phyloP scores from a whole-genome alignment of 2,888 invertebrate genomes.

The Platycheirus albimanus region DNA sequence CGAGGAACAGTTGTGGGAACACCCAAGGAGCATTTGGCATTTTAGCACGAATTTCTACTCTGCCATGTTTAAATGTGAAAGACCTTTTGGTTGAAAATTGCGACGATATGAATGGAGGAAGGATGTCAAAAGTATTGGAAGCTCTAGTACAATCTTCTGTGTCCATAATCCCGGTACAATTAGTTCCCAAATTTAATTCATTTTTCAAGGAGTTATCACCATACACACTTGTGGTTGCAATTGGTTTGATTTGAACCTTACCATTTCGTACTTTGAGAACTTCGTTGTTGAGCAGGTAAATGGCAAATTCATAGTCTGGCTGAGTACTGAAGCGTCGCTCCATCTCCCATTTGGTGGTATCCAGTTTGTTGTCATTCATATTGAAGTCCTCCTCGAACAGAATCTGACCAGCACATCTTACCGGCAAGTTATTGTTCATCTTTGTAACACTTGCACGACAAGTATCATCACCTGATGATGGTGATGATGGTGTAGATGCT shows the following conservation, averaged over 20 bases:
- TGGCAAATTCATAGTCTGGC: conserved; percentile 78
- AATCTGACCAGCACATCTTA: conserved; percentile 78
- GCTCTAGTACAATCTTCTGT: conserved; percentile 78
- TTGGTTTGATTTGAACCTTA: conserved; percentile 76
- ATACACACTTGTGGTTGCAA: conserved; percentile 42
- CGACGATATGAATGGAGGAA: conserved; percentile 88
- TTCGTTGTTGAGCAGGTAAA: conserved; percentile 75
- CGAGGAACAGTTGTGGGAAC: conserved; percentile 88
- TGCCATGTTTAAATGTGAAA: conserved; percentile 88
- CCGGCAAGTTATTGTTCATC: conserved; percentile 74
- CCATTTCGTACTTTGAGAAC: conserved; percentile 76
- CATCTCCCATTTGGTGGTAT: conserved; percentile 54
- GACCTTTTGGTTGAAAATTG: conserved; percentile 87
- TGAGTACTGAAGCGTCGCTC: conserved; percentile 50
- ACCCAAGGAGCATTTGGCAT: conserved; percentile 90
- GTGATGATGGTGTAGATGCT: background rate
- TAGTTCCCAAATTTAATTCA: conserved; percentile 75
- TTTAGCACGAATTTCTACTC: conserved; percentile 87
- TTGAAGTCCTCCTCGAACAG: conserved; percentile 80
- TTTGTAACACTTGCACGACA: conserved; percentile 39
- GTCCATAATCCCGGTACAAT: conserved; percentile 78
- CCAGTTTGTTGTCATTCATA: conserved; percentile 62
- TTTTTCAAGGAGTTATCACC: conserved; percentile 22
- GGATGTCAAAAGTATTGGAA: conserved; percentile 79
- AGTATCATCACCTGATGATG: background rate